Conservation (phyloP, 2,797 vertebrate species). For the Sebastiscus tertius region DNA sequence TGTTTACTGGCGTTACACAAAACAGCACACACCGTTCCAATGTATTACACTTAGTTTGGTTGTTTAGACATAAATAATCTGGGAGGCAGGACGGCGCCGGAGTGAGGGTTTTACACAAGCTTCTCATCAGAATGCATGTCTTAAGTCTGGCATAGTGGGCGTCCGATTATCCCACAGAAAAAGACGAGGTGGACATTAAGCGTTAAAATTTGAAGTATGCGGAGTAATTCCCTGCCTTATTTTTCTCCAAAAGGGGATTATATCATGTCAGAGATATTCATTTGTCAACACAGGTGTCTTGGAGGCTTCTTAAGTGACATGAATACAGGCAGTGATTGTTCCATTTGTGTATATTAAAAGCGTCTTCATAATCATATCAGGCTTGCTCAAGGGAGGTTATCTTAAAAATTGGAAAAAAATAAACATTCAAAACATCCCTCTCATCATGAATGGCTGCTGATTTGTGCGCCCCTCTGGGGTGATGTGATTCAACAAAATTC, state of each 20-base stretch:
- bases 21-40: not conserved
- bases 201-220: conserved; percentile 25
- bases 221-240: conserved; percentile 26
- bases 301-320: not conserved
- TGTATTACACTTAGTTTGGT: not conserved
- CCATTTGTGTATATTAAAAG: not conserved
- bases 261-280: conserved; percentile 18
- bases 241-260: conserved; percentile 21
- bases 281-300: conserved; percentile 22
- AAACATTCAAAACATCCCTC: conserved; percentile 7
- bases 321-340: not conserved
- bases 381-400: not conserved
- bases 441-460: conserved; percentile 43
- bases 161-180: conserved; percentile 44
- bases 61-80: not conserved
- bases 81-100: not conserved
- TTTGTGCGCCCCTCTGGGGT: conserved; percentile 50
- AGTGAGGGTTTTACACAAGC: not conserved
- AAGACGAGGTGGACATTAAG: conserved; percentile 41
- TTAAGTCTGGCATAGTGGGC: conserved; percentile 37
- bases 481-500: conserved; percentile 64
- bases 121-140: conserved; percentile 30
- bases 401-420: not conserved
- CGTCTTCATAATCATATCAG: not conserved
- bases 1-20: not conserved